These are phyloP conservation scores for Diachasma alloeum DNA, from an alignment of 1,140 invertebrate species.

Conservation along the genomic window DNA sequence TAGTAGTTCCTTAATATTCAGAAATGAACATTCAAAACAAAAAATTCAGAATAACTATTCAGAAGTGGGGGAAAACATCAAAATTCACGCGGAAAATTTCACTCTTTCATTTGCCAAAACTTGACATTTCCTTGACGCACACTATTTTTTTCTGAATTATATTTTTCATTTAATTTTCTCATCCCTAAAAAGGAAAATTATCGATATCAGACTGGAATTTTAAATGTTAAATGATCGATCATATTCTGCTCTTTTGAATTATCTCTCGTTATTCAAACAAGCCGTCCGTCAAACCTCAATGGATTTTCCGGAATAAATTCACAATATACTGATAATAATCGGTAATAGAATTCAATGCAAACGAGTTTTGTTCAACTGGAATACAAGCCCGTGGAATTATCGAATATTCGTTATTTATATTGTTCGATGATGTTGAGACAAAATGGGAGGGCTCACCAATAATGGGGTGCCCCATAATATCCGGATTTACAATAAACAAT, in stretches of 20 bases:
- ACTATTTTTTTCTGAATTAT: too few species aligned
- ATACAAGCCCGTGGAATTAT: neutral
- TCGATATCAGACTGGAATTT: too few species aligned
- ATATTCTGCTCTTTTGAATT: neutral
- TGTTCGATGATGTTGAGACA: neutral
- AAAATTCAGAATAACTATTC: too few species aligned
- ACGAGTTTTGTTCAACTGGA: neutral
- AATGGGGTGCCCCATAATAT: neutral
- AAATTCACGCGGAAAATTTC: too few species aligned
- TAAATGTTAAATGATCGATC: too few species aligned
- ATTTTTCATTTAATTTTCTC: too few species aligned
- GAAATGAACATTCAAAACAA: too few species aligned
- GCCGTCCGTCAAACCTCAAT: neutral
- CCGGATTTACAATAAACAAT: neutral
- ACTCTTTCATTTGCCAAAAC: too few species aligned
- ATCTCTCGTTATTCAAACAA: neutral
- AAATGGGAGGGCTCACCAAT: neutral
- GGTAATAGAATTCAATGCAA: neutral
- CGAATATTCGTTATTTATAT: neutral
- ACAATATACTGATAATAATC: neutral
- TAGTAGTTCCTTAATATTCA: too few species aligned
- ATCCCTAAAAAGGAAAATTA: too few species aligned
- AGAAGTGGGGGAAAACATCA: too few species aligned
- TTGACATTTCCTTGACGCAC: too few species aligned
- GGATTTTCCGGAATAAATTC: neutral